Evolutionary conservation across 2,113 vertebrate species (phyloP).

Genomic region (Micronycteris hirsuta): DNA sequence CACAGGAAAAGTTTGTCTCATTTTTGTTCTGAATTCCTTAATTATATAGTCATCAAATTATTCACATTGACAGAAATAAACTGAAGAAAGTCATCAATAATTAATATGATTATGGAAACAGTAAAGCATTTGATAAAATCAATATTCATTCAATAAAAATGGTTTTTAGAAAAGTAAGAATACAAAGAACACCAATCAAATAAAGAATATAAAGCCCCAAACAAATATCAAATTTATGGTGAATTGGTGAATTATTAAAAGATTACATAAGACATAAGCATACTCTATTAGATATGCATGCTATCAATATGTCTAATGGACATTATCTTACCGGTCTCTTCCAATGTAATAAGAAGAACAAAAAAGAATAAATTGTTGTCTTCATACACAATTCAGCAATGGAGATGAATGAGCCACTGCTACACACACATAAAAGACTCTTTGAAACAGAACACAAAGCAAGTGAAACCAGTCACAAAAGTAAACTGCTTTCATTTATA

Average conservation of each 20-base stretch:
- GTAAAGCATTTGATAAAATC: not conserved
- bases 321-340: not conserved
- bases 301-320: not conserved
- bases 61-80: not conserved
- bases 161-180: not conserved
- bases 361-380: not conserved
- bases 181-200: not conserved
- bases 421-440: not conserved
- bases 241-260: not conserved
- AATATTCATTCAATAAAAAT: not conserved
- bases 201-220: not conserved
- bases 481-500: not conserved
- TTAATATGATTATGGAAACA: not conserved
- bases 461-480: not conserved
- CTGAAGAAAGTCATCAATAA: not conserved
- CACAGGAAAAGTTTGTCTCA: not conserved
- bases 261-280: not conserved
- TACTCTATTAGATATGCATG: not conserved
- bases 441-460: not conserved
- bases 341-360: not conserved
- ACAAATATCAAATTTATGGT: not conserved
- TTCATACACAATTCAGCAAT: not conserved
- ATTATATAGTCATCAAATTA: not conserved
- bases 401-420: not conserved
- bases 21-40: not conserved